Percentiles rank a stretch among this genome's conserved stretches.
Evolutionary conservation across 1,140 invertebrate species (phyloP).

Genomic region (Periplaneta americana): DNA sequence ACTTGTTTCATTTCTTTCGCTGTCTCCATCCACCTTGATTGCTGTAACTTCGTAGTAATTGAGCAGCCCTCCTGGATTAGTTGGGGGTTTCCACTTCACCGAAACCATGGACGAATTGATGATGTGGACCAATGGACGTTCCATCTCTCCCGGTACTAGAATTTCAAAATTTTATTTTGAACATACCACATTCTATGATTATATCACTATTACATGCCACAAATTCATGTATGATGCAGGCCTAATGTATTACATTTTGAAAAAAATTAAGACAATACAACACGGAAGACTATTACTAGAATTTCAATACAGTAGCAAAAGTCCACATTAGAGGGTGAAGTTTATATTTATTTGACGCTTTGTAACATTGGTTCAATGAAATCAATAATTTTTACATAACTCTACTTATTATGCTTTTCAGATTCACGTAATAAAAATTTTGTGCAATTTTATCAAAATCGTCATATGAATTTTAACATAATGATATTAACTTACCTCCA

Average conservation of each 20-base stretch:
- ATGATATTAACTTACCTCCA: slow-evolving; percentile 39
- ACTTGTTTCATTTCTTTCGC: slow-evolving; percentile 3
- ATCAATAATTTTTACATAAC: too few species aligned
- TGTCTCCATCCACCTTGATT: slow-evolving; percentile 27
- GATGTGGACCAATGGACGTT: slow-evolving; percentile 41
- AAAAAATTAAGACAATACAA: too few species aligned
- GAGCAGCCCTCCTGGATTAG: slow-evolving; percentile 51
- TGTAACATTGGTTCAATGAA: too few species aligned
- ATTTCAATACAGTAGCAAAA: too few species aligned
- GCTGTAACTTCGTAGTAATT: slow-evolving; percentile 48
- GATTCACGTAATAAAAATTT: neutral
- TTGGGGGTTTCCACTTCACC: slow-evolving; percentile 53
- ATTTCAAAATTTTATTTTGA: neutral
- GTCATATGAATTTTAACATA: neutral
- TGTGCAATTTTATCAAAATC: slow-evolving; percentile 12
- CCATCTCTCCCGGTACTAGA: slow-evolving; percentile 42
- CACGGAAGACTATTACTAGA: too few species aligned
- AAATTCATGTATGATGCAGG: too few species aligned
- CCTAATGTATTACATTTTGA: too few species aligned
- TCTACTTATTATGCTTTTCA: too few species aligned
- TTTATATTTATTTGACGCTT: too few species aligned
- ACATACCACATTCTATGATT: too few species aligned
- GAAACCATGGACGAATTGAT: slow-evolving; percentile 40
- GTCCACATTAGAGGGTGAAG: too few species aligned
- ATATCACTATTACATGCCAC: too few species aligned